Evolutionary conservation across 2,797 vertebrate genomes (phyloP).

Genomic region (Alauda arvensis): DNA sequence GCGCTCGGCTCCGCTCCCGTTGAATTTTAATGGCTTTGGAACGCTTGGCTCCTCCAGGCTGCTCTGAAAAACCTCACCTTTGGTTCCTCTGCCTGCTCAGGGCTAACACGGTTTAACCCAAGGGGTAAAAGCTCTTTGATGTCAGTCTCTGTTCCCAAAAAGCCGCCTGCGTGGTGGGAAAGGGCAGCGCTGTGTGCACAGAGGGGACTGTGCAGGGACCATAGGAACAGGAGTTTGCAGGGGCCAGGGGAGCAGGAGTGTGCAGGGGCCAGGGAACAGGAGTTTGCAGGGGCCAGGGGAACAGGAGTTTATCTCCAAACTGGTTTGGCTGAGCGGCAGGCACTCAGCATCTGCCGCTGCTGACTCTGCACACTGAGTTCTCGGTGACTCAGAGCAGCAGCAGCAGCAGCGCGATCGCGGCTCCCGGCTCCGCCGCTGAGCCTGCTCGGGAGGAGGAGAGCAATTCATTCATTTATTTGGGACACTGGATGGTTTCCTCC

Average conservation of each 20-base stretch:
- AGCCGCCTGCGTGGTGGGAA: background rate
- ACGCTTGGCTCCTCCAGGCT: background rate
- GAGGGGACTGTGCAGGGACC: constrained; percentile 12
- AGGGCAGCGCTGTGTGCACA: background rate
- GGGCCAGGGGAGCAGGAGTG: too few relatives aligned
- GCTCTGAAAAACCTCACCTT: background rate
- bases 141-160: background rate
- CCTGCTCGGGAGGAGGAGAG: constrained; percentile 47
- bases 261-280: too few relatives aligned
- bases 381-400: constrained; percentile 47
- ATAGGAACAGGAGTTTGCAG: too few relatives aligned
- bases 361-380: constrained; percentile 21
- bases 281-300: too few relatives aligned
- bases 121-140: background rate
- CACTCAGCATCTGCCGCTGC: background rate
- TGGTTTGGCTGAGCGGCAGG: constrained; percentile 20
- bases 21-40: background rate
- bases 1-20: fast-evolving
- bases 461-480: constrained; percentile 51
- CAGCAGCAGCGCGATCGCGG: background rate
- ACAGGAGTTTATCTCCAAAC: constrained; percentile 19
- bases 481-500: constrained; percentile 46
- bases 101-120: background rate
- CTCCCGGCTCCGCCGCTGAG: background rate
- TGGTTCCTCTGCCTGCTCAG: background rate